A percentile compares a stretch with the other conserved stretches of the same genome.
Evolutionary conservation across 2,797 vertebrate species (phyloP).

Genomic region (Pygocentrus nattereri): DNA sequence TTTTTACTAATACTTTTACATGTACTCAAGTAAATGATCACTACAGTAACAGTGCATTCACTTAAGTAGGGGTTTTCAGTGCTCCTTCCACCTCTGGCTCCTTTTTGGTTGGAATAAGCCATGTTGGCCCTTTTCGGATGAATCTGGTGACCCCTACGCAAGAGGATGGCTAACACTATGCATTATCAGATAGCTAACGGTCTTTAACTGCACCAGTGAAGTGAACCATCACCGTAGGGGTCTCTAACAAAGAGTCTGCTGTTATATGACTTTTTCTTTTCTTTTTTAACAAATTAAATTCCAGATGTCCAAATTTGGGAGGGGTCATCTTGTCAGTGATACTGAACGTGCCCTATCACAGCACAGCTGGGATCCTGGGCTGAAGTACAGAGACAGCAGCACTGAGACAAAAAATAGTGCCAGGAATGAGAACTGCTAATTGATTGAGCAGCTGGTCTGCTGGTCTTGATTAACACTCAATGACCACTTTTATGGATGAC

Average conservation of each 20-base stretch:
- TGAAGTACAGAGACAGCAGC: constrained; percentile 11
- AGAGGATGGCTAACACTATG: too few relatives aligned
- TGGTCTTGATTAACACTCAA: constrained; percentile 67
- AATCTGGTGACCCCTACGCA: too few relatives aligned
- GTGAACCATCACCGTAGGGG: too few relatives aligned
- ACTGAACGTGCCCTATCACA: background rate
- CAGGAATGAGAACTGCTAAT: constrained; percentile 68
- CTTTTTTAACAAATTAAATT: background rate
- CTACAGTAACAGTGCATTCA: too few relatives aligned
- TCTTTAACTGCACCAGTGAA: too few relatives aligned
- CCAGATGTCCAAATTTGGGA: background rate
- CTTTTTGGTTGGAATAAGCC: too few relatives aligned
- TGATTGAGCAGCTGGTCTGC: constrained; percentile 70
- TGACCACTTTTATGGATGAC: constrained; percentile 70
- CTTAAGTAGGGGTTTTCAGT: too few relatives aligned
- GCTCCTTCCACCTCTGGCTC: too few relatives aligned
- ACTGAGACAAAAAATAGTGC: constrained; percentile 47
- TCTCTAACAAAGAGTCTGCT: background rate
- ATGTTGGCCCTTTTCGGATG: too few relatives aligned
- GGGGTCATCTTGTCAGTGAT: background rate
- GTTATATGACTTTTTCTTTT: background rate
- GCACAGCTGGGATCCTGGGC: constrained; percentile 5
- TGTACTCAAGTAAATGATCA: too few relatives aligned
- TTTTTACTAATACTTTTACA: too few relatives aligned
- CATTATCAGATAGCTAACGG: too few relatives aligned